Evolutionary conservation across 1,140 invertebrate genomes (phyloP).

Genomic region (Calosoma granatense): DNA sequence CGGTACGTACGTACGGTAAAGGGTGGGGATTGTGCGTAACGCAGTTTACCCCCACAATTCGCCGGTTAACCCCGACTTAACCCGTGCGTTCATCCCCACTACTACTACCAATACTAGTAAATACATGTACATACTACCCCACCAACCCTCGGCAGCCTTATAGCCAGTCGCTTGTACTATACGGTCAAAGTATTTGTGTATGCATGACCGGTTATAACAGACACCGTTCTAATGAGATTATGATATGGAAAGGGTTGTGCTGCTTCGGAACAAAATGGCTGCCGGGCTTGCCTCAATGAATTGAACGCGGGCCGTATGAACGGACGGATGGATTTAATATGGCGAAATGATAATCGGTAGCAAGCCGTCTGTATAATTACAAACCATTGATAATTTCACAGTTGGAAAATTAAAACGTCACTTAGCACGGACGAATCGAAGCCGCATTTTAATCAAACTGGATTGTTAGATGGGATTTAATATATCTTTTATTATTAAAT

Average conservation of each 20-base stretch:
- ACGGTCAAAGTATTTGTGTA: constrained; percentile 15
- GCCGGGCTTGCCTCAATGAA: no score
- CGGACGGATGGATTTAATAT: constrained; percentile 14
- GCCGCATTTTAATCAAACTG: not conserved
- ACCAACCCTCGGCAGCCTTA: not conserved
- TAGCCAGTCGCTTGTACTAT: not conserved
- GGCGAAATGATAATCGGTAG: constrained; percentile 11
- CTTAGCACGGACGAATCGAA: not conserved
- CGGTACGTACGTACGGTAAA: not conserved
- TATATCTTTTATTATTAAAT: not conserved
- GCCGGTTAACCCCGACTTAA: constrained; percentile 17
- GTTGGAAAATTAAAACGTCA: constrained; percentile 1
- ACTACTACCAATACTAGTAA: not conserved
- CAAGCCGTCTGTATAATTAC: not conserved
- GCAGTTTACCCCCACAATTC: constrained; percentile 11
- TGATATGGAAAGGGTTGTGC: constrained; percentile 21
- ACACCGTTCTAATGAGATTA: constrained; percentile 23
- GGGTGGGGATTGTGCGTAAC: not conserved
- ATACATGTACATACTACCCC: not conserved
- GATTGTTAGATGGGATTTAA: not conserved
- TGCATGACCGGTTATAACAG: constrained; percentile 20
- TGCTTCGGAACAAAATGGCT: constrained; percentile 22
- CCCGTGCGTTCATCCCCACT: constrained; percentile 9
- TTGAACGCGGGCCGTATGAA: no score
- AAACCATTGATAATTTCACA: constrained; percentile 6